Evolutionary conservation across 2,113 vertebrate species (phyloP), one percentile per base, ranked within the genome.

Genomic region (Castor canadensis): DNA sequence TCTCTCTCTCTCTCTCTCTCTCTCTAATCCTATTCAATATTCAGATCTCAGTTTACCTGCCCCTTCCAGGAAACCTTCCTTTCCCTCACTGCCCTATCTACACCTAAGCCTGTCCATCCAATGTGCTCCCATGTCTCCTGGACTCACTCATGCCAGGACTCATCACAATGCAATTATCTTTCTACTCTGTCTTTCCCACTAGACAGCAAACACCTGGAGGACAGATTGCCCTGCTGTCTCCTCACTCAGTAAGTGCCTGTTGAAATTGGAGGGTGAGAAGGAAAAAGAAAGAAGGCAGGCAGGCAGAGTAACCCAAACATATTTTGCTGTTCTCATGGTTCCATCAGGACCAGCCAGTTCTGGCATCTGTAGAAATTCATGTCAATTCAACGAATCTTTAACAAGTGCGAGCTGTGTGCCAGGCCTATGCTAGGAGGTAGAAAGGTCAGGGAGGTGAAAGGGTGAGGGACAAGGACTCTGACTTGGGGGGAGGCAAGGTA

Each of bases 21-120:
- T 15, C 38, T 22, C 32, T 16, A 72, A 54, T 60, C 26, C 40
- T 49, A 58, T 49, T 64, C 45, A 89, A 47, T 60, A 30, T 58
- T 45, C 13, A 72, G 60, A n/a, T 66, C 56, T 58, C 77, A 30
- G 24, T 43, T 72, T 32, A 72, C 35, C 38, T 54, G 40, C 82
- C 67, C 30, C 54, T 92, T 91, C 45, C 35, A 30, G 40, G 79
- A 94, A 91, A 76, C 9, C 90, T n/a, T n/a, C n/a, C n/a, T n/a
- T 87, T n/a, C 52, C 77, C n/a, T 64, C 71, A 71, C 22, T 83
- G 38, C 32, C 35, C 26, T 5, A 24, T 22, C 28, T 4, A 9
- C 32, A 9, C 35, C 45, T 64, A 64, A 86, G 52, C 49, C 76
- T 60, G 10, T 76, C 67, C 20, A 26, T 24, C 71, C n/a, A 20